These are phyloP conservation scores for Eclectus roratus DNA, from an alignment of 2,113 vertebrate genomes.

Conservation along the genomic window DNA sequence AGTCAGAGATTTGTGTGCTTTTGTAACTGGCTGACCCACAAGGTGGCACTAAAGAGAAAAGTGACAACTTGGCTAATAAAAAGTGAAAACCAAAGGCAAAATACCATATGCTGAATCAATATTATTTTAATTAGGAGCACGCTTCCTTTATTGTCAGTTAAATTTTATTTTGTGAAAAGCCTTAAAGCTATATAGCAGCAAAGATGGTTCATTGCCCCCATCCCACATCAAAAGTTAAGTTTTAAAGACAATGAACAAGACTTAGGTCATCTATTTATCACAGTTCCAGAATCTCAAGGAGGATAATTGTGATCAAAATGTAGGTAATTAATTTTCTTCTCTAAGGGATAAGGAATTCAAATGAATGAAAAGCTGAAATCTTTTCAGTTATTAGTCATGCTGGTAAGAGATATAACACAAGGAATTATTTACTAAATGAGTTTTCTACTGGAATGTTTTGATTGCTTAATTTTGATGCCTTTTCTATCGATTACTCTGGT, in stretches of 20 bases:
- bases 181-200: slow-evolving; percentile 21
- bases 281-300: background rate
- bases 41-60: slow-evolving; percentile 83
- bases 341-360: slow-evolving; percentile 23
- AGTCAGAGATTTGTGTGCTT: background rate
- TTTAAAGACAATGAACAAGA: slow-evolving; percentile 5
- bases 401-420: background rate
- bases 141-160: slow-evolving; percentile 40
- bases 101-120: slow-evolving; percentile 62
- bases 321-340: slow-evolving; percentile 33
- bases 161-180: slow-evolving; percentile 49
- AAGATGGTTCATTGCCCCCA: slow-evolving; percentile 10
- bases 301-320: slow-evolving; percentile 16
- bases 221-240: slow-evolving; percentile 32
- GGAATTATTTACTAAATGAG: background rate
- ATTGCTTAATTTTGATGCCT: background rate
- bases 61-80: slow-evolving; percentile 64
- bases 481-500: background rate
- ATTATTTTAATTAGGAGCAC: slow-evolving; percentile 59
- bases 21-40: slow-evolving; percentile 71
- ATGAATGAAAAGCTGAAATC: slow-evolving; percentile 9
- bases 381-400: background rate
- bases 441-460: background rate
- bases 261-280: background rate
- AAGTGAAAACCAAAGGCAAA: slow-evolving; percentile 63